These are phyloP conservation scores for Enteromius argenteus DNA, from an alignment of 2,797 vertebrate genomes.

Conservation along the genomic window DNA sequence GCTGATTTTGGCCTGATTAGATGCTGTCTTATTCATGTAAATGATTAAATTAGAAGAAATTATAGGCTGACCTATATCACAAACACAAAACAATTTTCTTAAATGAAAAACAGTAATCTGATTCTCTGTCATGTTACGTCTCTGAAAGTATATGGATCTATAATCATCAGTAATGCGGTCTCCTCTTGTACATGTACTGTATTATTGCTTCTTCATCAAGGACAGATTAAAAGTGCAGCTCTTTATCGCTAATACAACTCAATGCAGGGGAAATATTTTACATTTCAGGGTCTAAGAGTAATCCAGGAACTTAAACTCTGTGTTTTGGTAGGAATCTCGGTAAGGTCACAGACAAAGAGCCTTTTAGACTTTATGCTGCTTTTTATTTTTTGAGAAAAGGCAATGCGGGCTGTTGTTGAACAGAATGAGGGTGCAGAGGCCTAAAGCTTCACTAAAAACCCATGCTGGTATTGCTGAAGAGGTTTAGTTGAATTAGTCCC, in stretches of 20 bases:
- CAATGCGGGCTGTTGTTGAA: background rate
- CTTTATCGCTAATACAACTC: constrained; percentile 27
- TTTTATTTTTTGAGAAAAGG: constrained; percentile 3
- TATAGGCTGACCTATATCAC: constrained; percentile 41
- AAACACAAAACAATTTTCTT: constrained; percentile 20
- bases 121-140: background rate
- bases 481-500: too few species aligned
- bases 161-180: constrained; percentile 12
- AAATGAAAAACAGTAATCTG: constrained; percentile 34
- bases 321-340: background rate
- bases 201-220: constrained; percentile 21
- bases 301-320: background rate
- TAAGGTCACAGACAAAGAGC: constrained; percentile 12
- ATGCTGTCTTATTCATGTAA: constrained; percentile 36
- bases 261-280: constrained; percentile 37
- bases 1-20: constrained; percentile 43
- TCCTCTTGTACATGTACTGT: constrained; percentile 15
- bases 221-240: constrained; percentile 28
- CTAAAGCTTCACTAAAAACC: background rate
- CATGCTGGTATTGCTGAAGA: background rate
- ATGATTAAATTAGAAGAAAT: constrained; percentile 48
- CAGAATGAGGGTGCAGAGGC: constrained; percentile 6
- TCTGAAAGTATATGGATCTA: constrained; percentile 1
- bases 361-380: background rate
- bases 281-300: constrained; percentile 40